Percentiles rank a stretch among this genome's conserved stretches.
Evolutionary conservation across 2,113 vertebrate species (phyloP).

Genomic region (Stegostoma tigrinum): DNA sequence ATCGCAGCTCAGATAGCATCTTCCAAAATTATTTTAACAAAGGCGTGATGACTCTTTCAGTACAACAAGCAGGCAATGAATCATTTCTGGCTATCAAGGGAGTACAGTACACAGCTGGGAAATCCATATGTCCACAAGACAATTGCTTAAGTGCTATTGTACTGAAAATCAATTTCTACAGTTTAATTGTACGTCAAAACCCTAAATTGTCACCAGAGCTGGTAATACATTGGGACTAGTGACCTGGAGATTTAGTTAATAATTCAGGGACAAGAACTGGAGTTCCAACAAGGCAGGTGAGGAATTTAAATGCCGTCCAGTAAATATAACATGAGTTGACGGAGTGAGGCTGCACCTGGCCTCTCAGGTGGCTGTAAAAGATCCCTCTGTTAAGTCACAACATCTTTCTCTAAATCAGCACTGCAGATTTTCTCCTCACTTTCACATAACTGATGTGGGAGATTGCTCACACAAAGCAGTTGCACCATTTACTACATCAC

Average conservation of each 20-base stretch:
- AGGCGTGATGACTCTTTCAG: not conserved
- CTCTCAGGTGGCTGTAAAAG: not conserved
- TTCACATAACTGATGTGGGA: no score
- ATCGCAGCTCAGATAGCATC: not conserved
- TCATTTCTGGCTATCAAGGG: not conserved
- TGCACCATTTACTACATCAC: not conserved
- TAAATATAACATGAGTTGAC: not conserved
- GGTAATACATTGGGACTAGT: not conserved
- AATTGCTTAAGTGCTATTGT: not conserved
- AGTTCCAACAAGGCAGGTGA: not conserved
- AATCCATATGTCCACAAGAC: not conserved
- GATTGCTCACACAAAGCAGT: no score
- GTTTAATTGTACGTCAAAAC: not conserved
- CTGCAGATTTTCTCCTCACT: no score
- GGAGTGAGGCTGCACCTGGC: not conserved
- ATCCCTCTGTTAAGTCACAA: not conserved
- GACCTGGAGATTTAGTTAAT: not conserved
- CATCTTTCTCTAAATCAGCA: not conserved
- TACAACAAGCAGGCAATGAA: not conserved
- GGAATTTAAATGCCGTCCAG: not conserved
- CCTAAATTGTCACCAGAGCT: not conserved
- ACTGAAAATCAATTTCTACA: slow-evolving; percentile 1
- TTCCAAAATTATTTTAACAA: slow-evolving; percentile 10
- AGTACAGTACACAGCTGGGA: not conserved
- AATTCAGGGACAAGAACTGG: not conserved